phyloP scores from a whole-genome alignment of 1,140 invertebrate genomes.

The Armadillidium nasatum region DNA sequence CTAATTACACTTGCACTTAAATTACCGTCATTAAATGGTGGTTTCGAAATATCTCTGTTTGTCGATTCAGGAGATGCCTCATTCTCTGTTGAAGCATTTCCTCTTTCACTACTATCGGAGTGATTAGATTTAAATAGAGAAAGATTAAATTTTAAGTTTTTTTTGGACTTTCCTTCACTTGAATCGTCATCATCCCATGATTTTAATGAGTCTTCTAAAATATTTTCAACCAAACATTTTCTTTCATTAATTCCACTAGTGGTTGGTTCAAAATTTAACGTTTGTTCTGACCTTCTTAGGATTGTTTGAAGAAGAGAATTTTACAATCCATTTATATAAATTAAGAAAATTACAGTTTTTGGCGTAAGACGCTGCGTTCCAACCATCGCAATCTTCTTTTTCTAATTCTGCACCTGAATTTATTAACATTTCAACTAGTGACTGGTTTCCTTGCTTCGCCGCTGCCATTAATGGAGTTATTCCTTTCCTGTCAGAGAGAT shows the following conservation, averaged over 20 bases:
- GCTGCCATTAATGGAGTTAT: neutral
- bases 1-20: no score
- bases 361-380: neutral
- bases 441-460: neutral
- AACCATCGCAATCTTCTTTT: neutral
- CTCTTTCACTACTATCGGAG: no score
- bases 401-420: neutral
- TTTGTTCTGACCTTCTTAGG: neutral
- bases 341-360: neutral
- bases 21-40: no score
- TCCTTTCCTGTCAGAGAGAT: neutral
- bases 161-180: no score
- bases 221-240: neutral
- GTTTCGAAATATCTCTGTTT: no score
- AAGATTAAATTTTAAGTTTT: no score
- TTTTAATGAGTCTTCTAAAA: no score
- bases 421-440: neutral
- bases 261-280: neutral
- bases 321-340: neutral
- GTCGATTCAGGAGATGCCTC: no score
- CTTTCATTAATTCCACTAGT: neutral
- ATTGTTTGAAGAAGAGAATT: neutral
- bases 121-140: no score
- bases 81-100: no score
- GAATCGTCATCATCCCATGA: no score